phyloP scores from a whole-genome alignment of 2,113 vertebrate species.

The Psephotus haematonotus region DNA sequence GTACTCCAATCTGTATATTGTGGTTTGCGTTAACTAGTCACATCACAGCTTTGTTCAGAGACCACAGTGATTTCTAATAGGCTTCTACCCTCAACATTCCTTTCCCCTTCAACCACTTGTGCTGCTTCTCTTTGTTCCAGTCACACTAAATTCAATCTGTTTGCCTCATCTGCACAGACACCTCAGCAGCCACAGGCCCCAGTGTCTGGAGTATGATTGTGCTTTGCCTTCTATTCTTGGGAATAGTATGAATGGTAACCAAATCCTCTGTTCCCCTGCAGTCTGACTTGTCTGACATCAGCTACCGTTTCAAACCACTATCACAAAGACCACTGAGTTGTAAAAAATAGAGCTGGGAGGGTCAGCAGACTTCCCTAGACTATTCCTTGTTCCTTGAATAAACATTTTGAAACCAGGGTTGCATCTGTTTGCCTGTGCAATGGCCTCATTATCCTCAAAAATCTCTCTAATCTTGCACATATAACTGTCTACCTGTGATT shows the following conservation, averaged over 20 bases:
- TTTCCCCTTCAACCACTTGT: neutral
- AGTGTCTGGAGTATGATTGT: neutral
- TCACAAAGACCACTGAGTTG: neutral
- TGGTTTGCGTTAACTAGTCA: neutral
- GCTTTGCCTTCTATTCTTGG: conserved; percentile 46
- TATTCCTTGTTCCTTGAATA: neutral
- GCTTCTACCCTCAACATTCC: neutral
- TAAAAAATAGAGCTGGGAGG: neutral
- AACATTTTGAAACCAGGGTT: neutral
- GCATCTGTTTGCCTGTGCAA: neutral
- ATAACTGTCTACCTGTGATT: neutral
- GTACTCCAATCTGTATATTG: neutral
- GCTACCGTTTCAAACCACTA: conserved; percentile 10
- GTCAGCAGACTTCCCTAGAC: neutral
- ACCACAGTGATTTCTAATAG: neutral
- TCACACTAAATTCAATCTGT: neutral
- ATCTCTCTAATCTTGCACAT: neutral
- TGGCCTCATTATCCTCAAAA: neutral
- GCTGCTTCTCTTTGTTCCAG: neutral
- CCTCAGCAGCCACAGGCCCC: neutral
- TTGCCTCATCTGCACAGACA: conserved; percentile 1
- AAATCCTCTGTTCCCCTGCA: conserved; percentile 10
- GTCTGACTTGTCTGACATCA: conserved; percentile 20
- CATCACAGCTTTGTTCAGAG: neutral
- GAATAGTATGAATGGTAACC: neutral